Evolutionary conservation across 2,888 invertebrate species (phyloP).

Genomic region (Apodemia duryi): DNA sequence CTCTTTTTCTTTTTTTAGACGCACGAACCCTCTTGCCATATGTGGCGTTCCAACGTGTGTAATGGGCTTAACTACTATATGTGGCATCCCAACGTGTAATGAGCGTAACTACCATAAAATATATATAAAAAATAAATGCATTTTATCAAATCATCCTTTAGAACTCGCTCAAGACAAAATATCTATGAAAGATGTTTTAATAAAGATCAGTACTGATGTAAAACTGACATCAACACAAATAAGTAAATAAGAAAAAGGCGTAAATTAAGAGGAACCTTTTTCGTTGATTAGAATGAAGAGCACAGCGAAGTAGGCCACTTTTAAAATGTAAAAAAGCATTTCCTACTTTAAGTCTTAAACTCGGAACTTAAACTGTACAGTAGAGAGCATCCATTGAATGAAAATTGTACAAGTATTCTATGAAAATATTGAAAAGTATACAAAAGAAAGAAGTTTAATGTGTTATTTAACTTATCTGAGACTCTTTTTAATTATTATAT

Average conservation of each 20-base stretch:
- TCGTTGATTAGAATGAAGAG: constrained; percentile 13
- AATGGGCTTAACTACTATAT: no score
- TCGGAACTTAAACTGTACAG: background rate
- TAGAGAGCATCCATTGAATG: constrained; percentile 4
- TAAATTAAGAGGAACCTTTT: constrained; percentile 15
- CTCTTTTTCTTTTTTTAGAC: no score
- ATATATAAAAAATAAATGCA: background rate
- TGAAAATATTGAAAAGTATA: background rate
- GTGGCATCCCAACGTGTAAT: no score
- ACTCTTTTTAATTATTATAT: no score
- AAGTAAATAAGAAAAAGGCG: constrained; percentile 7
- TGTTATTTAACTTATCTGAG: no score
- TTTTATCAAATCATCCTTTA: background rate
- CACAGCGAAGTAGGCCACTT: constrained; percentile 13
- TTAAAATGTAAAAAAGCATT: constrained; percentile 11
- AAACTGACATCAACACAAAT: constrained; percentile 1
- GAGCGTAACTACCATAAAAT: no score
- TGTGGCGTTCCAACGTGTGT: no score
- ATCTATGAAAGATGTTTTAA: background rate
- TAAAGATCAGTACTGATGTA: background rate
- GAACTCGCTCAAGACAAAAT: background rate
- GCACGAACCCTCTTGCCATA: no score
- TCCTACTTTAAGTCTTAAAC: background rate
- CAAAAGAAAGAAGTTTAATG: no score
- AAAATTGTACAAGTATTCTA: constrained; percentile 7